phyloP scores from a whole-genome alignment of 2,797 vertebrate genomes.

The Petrocephalus schoutedeni region DNA sequence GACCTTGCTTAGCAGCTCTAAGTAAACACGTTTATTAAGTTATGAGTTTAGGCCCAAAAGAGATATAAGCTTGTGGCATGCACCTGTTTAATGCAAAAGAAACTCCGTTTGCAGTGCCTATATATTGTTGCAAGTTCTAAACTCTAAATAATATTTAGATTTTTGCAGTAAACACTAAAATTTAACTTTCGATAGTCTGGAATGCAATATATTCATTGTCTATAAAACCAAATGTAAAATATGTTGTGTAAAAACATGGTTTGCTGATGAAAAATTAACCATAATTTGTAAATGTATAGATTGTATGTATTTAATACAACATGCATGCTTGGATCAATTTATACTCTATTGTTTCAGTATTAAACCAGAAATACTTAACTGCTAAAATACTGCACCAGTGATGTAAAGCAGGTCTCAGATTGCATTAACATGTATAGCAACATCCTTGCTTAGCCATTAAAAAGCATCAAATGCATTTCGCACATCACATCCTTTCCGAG shows the following conservation, averaged over 20 bases:
- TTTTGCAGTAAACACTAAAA: background rate
- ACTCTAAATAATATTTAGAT: background rate
- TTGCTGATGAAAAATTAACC: background rate
- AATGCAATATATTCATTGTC: background rate
- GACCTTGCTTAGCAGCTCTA: background rate
- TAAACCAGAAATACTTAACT: background rate
- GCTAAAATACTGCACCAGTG: background rate
- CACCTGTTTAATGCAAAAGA: slow-evolving; percentile 1
- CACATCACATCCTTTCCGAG: slow-evolving; percentile 43
- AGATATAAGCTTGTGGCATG: background rate
- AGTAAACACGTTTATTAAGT: background rate
- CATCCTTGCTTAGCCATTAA: background rate
- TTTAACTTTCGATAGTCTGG: background rate
- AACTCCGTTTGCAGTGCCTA: background rate
- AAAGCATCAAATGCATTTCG: background rate
- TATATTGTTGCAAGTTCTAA: background rate
- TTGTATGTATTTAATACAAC: background rate
- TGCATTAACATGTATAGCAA: slow-evolving; percentile 3
- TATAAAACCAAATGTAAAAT: background rate
- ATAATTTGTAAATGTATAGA: background rate
- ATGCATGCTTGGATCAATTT: background rate
- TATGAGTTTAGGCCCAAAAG: background rate
- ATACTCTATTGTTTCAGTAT: background rate
- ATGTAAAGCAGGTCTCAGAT: background rate
- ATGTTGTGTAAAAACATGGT: background rate